Evolutionary conservation across 2,113 vertebrate genomes (phyloP), one percentile per base, ranked within the genome.

Genomic region (Pygathrix nemaeus): DNA sequence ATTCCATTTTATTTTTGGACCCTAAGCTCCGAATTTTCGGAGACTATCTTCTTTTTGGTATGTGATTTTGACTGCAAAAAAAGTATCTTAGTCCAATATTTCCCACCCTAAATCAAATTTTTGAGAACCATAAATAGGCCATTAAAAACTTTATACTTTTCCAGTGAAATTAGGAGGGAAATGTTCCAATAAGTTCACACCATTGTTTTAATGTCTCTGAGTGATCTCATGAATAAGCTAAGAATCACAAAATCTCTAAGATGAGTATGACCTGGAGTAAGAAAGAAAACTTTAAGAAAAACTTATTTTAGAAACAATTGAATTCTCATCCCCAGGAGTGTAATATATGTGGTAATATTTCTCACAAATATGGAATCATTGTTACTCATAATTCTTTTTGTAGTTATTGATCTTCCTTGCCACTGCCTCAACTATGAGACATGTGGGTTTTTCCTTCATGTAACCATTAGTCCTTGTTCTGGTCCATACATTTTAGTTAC

Each of bases 41-140:
- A 97, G 80, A 92, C 94, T 96, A 94, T 98, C 97, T 98, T 97
- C 52, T 70, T 89, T 95, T 97, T 97, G 97, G 97, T 97, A 97
- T 98, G 98, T 93, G 76, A 64, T 98, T 96, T 97, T 97, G 97
- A 98, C 94, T 98, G 85, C 78, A 97, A 88, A 93, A 94, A 97
- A 96, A 78, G 90, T 91, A 96, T 88, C 48, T 92, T 92, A 90
- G 92, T 96, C 97, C 97, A 98, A 88, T 92, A 82, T 96, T 98
- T 98, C 95, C 96, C 95, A 97, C 94, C 97, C 97, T 97, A 97
- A 98, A 96, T 98, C 95, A 98, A 97, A 76, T 88, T 98, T 98
- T 97, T 97, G 70, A 97, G 81, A 79, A 90, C 88, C 97, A 96
- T 98, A 97, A 98, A 93, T 97, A 96, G 90, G 90, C 89, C 97